Base-by-base conservation (phyloP, 64 coral and sea anemone genomes). In the Dendrophyllia cribrosa region DNA sequence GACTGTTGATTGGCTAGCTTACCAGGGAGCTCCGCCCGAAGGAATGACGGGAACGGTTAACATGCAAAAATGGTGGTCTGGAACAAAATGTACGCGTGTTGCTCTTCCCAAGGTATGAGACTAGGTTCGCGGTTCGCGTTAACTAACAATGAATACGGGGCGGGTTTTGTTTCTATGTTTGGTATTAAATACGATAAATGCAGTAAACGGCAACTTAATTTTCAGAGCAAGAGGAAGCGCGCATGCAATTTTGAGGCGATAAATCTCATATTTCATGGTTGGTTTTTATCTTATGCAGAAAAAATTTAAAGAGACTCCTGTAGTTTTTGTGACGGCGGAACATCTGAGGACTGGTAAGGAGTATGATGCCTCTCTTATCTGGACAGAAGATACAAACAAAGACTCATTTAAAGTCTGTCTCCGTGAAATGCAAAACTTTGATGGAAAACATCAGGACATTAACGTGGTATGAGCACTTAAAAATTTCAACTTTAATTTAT, bases 341-440 rank as follows among this genome's bases (percentile, higher is more conserved):
- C 87, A 89, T 22, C 58, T 76, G n/a, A 20, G 20, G 58, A 58
- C 56, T 8, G 73, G 87, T 59, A 16, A 22, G 44, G 77, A 78
- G 51, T 48, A 77, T 77, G 87, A 89, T 50, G 87, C 87, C 4
- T 44, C 87, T 51, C 55, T 78, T 5, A 59, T 89, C 14, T 89
- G 87, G 58, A 75, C 87, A 2, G 72, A 89, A 64, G 87, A 89
- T 24, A 47, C 77, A 52, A 89, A 56, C 6, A 77, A 58, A 0
- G 77, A 62, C 19, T 89, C 87, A 4, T 89, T 89, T 77, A 61
- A 89, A 13, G 77, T 89, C 66, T 89, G 87, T 62, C 48, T 76
- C 44, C 52, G 87, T 50, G 87, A 89, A 34, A 72, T 89, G 50
- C 87, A 89, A 24, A 89, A 89, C 73, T 89, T 89, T 89, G 87